Percentiles rank a stretch among this genome's conserved stretches.
These are phyloP conservation scores for Rallus limicola DNA, from an alignment of 2,113 vertebrate genomes.

Conservation along the genomic window DNA sequence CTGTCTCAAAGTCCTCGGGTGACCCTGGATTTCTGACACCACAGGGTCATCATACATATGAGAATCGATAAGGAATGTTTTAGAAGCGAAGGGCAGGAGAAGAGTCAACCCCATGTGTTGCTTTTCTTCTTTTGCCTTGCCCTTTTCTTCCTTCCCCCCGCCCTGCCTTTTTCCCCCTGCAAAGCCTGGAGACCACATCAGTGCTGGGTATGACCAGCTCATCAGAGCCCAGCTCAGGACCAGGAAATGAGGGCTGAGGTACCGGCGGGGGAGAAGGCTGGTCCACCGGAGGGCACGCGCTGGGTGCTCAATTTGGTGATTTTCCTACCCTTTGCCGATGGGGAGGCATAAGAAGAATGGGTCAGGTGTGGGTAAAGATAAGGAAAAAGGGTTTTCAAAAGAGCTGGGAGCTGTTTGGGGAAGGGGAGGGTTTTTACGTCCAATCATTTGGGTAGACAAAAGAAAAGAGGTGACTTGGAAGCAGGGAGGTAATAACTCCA, in stretches of 20 bases:
- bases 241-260: neutral
- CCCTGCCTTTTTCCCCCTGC: rapidly evolving
- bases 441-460: neutral
- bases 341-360: neutral
- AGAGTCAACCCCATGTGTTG: neutral
- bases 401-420: neutral
- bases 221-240: neutral
- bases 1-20: neutral
- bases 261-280: neutral
- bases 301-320: neutral
- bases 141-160: neutral
- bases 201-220: neutral
- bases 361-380: neutral
- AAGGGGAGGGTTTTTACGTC: neutral
- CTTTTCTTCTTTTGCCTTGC: neutral
- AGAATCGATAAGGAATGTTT: neutral
- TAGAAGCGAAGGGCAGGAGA: neutral
- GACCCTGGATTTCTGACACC: neutral
- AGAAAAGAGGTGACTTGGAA: neutral
- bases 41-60: rapidly evolving
- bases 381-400: neutral
- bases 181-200: neutral
- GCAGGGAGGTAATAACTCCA: neutral
- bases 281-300: neutral
- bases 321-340: neutral